phyloP scores from a whole-genome alignment of 2,888 invertebrate genomes.

The Phortica okadai region DNA sequence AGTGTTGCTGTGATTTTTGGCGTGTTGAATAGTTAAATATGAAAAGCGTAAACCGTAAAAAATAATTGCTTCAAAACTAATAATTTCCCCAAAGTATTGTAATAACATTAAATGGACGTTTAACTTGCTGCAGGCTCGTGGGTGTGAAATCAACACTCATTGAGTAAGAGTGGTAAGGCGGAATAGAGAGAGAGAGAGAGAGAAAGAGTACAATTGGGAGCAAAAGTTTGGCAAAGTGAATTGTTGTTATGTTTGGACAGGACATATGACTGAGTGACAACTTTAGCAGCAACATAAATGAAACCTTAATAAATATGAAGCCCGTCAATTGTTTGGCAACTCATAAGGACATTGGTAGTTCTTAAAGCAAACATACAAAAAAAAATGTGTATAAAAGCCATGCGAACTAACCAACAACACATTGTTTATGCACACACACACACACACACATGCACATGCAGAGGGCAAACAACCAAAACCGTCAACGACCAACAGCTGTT shows the following conservation, averaged over 20 bases:
- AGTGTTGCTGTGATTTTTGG: constrained; percentile 11
- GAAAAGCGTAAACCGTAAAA: constrained; percentile 26
- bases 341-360: too few relatives aligned
- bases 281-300: too few relatives aligned
- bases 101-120: constrained; percentile 31
- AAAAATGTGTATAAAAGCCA: not conserved
- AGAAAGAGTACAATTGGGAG: not conserved
- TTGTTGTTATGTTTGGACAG: not conserved
- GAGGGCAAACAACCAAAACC: not conserved
- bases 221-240: not conserved
- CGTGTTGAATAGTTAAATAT: constrained; percentile 25
- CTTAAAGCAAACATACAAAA: not conserved
- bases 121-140: not conserved
- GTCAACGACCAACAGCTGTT: constrained; percentile 24
- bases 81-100: constrained; percentile 33
- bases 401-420: not conserved
- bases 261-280: too few relatives aligned
- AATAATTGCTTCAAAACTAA: constrained; percentile 33
- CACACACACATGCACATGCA: not conserved
- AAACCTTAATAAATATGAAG: too few relatives aligned
- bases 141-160: not conserved
- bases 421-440: not conserved
- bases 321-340: too few relatives aligned
- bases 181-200: too few relatives aligned
- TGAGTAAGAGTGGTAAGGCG: not conserved